A percentile compares a stretch with the other conserved stretches of the same genome.
Evolutionary conservation across 1,140 invertebrate species (phyloP).

Genomic region (Pachypsylla venusta): DNA sequence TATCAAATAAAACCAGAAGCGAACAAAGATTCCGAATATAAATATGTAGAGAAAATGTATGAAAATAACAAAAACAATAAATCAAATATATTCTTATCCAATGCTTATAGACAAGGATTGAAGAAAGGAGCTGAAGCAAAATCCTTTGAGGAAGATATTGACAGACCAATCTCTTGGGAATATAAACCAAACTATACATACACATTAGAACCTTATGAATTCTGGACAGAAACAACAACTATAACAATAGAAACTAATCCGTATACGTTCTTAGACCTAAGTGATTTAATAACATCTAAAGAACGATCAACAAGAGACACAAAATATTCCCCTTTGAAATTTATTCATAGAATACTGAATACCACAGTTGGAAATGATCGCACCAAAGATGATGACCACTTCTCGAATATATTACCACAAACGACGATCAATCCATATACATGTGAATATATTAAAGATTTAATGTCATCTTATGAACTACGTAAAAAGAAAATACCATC

Average conservation of each 20-base stretch:
- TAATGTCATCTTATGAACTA: conserved; percentile 4
- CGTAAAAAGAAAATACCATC: background rate
- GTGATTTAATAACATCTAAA: background rate
- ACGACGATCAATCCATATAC: background rate
- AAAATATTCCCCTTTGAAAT: background rate
- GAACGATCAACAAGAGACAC: background rate
- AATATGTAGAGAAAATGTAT: background rate
- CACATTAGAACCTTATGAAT: background rate
- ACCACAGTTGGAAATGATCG: background rate
- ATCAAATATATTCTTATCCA: conserved; percentile 4
- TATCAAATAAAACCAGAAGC: background rate
- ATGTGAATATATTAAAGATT: background rate
- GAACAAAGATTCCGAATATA: background rate
- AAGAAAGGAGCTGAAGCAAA: background rate
- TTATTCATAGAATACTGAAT: background rate
- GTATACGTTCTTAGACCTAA: background rate
- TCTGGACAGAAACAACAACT: background rate
- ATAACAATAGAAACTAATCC: background rate
- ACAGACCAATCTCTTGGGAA: background rate
- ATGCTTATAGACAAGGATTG: background rate
- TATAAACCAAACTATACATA: background rate
- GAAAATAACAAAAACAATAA: conserved; percentile 2
- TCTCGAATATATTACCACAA: background rate
- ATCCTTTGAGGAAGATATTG: background rate
- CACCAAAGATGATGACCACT: background rate